Evolutionary conservation across 2,888 invertebrate species (phyloP).

Genomic region (Cyrtodaria siliqua): DNA sequence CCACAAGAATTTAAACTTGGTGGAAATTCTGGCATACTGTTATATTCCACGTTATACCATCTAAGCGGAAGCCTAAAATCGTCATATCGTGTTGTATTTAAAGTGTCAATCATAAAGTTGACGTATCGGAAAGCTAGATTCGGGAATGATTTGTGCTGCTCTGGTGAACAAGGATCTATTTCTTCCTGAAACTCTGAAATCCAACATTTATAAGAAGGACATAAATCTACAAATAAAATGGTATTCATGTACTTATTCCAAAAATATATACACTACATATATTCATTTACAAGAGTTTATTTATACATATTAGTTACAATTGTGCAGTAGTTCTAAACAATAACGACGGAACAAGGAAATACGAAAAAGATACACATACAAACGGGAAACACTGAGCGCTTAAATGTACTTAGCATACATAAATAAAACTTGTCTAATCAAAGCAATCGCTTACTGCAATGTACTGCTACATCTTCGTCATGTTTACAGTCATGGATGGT

Average conservation of each 20-base stretch:
- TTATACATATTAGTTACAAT: too few species aligned
- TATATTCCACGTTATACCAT: background rate
- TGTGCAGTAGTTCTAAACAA: too few species aligned
- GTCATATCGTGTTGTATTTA: background rate
- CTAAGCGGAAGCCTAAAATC: background rate
- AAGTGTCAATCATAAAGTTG: background rate
- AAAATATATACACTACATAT: too few species aligned
- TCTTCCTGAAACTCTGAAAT: background rate
- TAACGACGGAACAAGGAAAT: too few species aligned
- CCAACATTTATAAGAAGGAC: too few species aligned
- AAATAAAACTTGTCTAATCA: too few species aligned
- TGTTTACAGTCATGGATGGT: slow-evolving; percentile 18
- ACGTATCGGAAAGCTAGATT: slow-evolving; percentile 1
- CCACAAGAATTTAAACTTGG: background rate
- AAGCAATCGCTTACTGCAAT: slow-evolving; percentile 38
- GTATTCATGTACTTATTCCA: too few species aligned
- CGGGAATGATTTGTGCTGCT: background rate
- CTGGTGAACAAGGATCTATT: background rate
- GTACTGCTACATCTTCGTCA: slow-evolving; percentile 15
- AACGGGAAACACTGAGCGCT: too few species aligned
- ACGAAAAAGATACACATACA: too few species aligned
- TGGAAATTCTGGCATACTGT: background rate
- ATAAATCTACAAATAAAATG: too few species aligned
- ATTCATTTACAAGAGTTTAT: too few species aligned
- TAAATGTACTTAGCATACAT: too few species aligned